Conservation (phyloP, 1,140 invertebrate species). For the Diorhabda elongata region DNA sequence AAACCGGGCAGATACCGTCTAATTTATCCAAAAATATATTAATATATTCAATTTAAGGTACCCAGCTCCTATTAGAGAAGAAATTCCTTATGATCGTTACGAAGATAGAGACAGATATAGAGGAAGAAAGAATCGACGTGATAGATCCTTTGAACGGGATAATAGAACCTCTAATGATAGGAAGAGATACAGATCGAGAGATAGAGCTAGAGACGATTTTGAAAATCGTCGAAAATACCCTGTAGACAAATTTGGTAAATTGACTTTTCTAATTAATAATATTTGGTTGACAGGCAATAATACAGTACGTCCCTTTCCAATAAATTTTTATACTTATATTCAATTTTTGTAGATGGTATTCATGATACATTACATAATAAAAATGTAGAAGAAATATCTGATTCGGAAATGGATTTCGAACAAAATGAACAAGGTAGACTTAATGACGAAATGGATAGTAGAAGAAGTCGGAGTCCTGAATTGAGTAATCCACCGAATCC, state of each 20-base stretch:
- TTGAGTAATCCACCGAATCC: conserved; percentile 19
- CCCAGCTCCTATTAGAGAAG: no score
- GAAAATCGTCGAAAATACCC: no score
- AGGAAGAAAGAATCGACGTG: background rate
- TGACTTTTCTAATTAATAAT: no score
- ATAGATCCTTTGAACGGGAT: background rate
- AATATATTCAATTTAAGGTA: no score
- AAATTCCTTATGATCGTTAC: background rate
- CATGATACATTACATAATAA: background rate
- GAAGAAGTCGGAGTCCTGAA: conserved; percentile 19
- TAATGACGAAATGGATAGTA: conserved; percentile 18
- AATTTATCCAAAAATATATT: no score
- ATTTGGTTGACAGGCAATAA: no score
- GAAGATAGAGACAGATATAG: conserved; percentile 3
- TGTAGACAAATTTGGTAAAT: no score
- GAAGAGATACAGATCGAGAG: background rate
- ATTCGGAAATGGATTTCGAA: conserved; percentile 48
- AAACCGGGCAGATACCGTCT: no score
- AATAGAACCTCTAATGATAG: conserved; percentile 6
- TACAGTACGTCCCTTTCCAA: no score
- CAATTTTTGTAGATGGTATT: no score
- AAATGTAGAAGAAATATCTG: conserved; percentile 35
- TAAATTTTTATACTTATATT: no score
- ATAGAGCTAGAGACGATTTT: background rate
- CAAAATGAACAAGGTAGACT: conserved; percentile 42